Base-by-base conservation (phyloP, 1,140 invertebrate genomes). In the Sycobia sp. region DNA sequence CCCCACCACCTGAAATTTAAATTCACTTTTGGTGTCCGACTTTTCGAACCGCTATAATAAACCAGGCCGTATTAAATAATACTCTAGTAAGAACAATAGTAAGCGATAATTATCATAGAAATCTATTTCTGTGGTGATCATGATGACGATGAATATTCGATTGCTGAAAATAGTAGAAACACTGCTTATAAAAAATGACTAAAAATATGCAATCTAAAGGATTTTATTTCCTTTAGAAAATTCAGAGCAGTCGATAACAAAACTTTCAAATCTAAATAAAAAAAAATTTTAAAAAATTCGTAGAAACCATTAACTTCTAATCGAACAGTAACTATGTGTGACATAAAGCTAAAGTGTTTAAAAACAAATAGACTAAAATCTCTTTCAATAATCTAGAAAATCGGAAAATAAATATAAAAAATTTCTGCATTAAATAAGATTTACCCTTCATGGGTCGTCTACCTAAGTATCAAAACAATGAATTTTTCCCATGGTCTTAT, bases 331-430 rank as follows among this genome's bases (percentile, higher is more conserved):
- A 2, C 2, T 32, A 32, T 44, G 38, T 61, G 2, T 59, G 63
- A 56, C 18, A 51, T 3, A 41, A n/a, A 22, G 8, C 14, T 9
- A 61, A 61, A 51, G 44, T 39, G 2, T 54, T 38, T 2, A 22
- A 54, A 23, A 54, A 54, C 14, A 38, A 23, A 32, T 54, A 18
- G 34, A 23, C 38, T 50, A 54, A 54, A 54, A 23, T 23, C 16
- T 32, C 14, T 7, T 3, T 16, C 29, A 29, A 32, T 18, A 3
- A 25, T 5, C 47, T 34, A 39, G 29, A n/a, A n/a, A n/a, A n/a
- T n/a, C n/a, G n/a, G n/a, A 7, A 11, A 38, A 54, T 4, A 22
- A 23, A 39, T 11, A 54, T n/a, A 54, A 23, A 38, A n/a, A n/a
- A n/a, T n/a, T n/a, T n/a, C n/a, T n/a, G n/a, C 34, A 3, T 18